These are phyloP conservation scores for Eunapius fragilis DNA, from an alignment of 37 sponge, comb jelly and placozoan species.

Conservation along the genomic window DNA sequence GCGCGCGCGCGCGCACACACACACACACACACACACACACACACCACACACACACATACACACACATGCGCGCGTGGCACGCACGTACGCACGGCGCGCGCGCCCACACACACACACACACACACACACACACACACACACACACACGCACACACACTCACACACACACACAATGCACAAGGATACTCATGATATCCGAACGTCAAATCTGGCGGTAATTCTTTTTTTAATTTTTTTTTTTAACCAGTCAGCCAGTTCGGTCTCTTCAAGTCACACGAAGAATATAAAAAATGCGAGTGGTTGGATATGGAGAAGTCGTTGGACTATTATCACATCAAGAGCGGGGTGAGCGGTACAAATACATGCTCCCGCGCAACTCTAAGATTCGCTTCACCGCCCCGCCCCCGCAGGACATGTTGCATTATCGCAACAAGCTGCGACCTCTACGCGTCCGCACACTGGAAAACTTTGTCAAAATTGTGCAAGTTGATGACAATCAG, in stretches of 20 bases:
- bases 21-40: too few species aligned
- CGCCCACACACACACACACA: too few species aligned
- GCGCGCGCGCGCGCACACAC: too few species aligned
- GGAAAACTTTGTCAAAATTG: slow-evolving; percentile 58
- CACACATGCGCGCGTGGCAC: too few species aligned
- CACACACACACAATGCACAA: too few species aligned
- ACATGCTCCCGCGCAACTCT: not conserved
- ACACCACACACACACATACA: too few species aligned
- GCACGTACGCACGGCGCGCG: too few species aligned
- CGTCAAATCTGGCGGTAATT: too few species aligned
- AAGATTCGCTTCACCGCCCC: not conserved
- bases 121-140: too few species aligned
- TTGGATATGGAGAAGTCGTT: slow-evolving; percentile 41
- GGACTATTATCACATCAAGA: slow-evolving; percentile 43
- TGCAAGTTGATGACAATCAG: slow-evolving; percentile 59
- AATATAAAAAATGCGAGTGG: slow-evolving; percentile 51
- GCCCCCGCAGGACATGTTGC: slow-evolving; percentile 41
- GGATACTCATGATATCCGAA: too few species aligned
- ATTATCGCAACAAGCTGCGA: slow-evolving; percentile 61
- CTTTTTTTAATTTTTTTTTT: too few species aligned
- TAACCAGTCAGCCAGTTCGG: slow-evolving; percentile 4
- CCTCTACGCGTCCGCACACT: slow-evolving; percentile 64
- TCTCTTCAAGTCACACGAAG: slow-evolving; percentile 22
- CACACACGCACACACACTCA: too few species aligned
- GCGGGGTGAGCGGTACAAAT: slow-evolving; percentile 29